Base-by-base conservation (phyloP, 2,888 invertebrate genomes). In the Gortyna flavago region DNA sequence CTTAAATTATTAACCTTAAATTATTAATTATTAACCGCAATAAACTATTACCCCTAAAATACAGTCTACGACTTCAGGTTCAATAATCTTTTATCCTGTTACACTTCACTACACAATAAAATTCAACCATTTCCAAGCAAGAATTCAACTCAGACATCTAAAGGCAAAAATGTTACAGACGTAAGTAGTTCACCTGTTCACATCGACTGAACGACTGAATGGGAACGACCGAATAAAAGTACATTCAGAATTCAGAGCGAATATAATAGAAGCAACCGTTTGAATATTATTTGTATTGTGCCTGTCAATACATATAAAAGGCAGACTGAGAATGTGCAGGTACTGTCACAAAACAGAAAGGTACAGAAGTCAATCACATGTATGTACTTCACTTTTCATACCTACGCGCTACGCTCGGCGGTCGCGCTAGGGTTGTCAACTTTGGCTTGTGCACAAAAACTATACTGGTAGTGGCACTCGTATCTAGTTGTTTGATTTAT, bases 251-350 rank as follows among this genome's bases (percentile, higher is more conserved):
- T 71, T 76, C 79, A 69, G 35, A 75, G 80, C 74, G 77, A 87
- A 85, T 81, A 84, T 77, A 85, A 83, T 81, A 69, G 73, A 77
- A 65, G 79, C 80, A 69, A 51, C 44, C 77, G 74, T 64, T 72
- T 67, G 80, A 64, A 87, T 84, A 79, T 84, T 87, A 85, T 87
- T 85, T 83, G 88, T 75, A 77, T 81, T 86, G 82, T 81, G 79
- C 67, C 64, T 72, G 80, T 85, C 85, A 75, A 86, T 86, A 80
- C 29, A n/a, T 65, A 70, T 85, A 29, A 11, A 59, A 59, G 51
- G 51, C 51, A 51, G 21, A 51, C 21, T 21, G 21, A 32, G 29
- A 80, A 75, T 77, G 76, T 79, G 72, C 80, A 80, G 70, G 41
- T 38, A 38, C 38, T 38, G 38, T n/a, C n/a, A n/a, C n/a, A n/a